Percentiles rank a stretch among this genome's conserved stretches.
phyloP scores from a whole-genome alignment of 2,113 vertebrate genomes.

The Micronycteris hirsuta region DNA sequence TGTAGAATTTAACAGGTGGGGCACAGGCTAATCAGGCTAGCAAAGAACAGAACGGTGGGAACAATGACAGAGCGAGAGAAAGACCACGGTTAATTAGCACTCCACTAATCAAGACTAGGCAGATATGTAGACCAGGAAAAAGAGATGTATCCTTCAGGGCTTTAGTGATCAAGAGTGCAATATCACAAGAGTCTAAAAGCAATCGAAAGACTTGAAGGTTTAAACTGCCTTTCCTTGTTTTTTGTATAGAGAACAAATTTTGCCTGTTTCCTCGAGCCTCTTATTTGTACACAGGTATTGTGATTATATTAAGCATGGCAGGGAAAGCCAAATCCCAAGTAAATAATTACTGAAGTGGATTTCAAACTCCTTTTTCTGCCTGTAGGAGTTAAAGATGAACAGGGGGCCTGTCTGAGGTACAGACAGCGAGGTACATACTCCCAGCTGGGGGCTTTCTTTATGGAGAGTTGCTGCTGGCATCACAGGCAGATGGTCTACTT shows the following conservation, averaged over 20 bases:
- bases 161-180: background rate
- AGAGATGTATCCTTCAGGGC: background rate
- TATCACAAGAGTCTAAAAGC: background rate
- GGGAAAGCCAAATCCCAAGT: slow-evolving; percentile 39
- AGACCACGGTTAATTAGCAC: background rate
- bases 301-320: slow-evolving; percentile 29
- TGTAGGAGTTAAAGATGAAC: slow-evolving; percentile 31
- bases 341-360: slow-evolving; percentile 40
- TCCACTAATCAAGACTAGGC: background rate
- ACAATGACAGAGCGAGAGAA: background rate
- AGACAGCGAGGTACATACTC: background rate
- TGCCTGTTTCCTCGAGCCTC: background rate
- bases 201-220: background rate
- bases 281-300: slow-evolving; percentile 16
- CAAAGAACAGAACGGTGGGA: background rate
- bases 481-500: slow-evolving; percentile 23
- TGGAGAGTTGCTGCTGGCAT: background rate
- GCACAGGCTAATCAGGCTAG: background rate
- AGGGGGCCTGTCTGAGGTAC: slow-evolving; percentile 12
- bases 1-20: background rate
- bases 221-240: background rate
- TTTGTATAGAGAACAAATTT: background rate
- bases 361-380: slow-evolving; percentile 34
- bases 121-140: background rate
- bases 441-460: slow-evolving; percentile 24